Evolutionary conservation across 2,888 invertebrate species (phyloP), one percentile per base, ranked within the genome.

Genomic region (Brachylomia viminalis): DNA sequence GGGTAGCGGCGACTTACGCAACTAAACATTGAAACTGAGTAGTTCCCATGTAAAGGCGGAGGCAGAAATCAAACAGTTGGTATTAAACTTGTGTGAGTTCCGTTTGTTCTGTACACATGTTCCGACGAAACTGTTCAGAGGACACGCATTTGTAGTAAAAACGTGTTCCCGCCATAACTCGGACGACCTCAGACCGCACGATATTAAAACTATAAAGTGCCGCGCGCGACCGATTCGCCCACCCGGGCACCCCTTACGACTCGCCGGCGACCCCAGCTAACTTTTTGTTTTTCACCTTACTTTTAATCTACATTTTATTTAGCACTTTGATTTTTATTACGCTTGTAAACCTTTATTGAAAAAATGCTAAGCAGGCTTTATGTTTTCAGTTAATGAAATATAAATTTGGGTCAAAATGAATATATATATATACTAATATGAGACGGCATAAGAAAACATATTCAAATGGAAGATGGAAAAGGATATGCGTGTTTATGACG

Each of bases 161-260:
- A 82, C 92, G 91, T 93, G 94, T 93, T 90, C 89, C 87, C 86
- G 84, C 90, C 89, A 92, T 95, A 95, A 94, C 92, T 95, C 92
- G 87, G 83, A 86, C 89, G 91, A 92, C 91, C 93, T 91, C 92
- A 91, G 90, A 92, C 93, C 93, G 91, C 93, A 91, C 93, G 94
- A 95, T 96, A 96, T 96, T 95, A 96, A 95, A 96, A 96, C 95
- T 95, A 96, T 96, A 95, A 96, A 96, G 93, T 94, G 95, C 88
- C 93, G 93, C 90, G 90, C 91, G 91, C 92, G 91, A 93, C 92
- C 94, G 92, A 93, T 92, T 88, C 91, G 64, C 77, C 80, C 90
- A 88, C 90, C 90, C 91, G 65, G 73, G 79, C 91, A 88, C 90
- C 90, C 90, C 88, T 83, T 89, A 90, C 90, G 86, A 86, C 80